These are phyloP conservation scores for Trematomus loennbergii DNA, from an alignment of 2,113 vertebrate species.

Conservation along the genomic window DNA sequence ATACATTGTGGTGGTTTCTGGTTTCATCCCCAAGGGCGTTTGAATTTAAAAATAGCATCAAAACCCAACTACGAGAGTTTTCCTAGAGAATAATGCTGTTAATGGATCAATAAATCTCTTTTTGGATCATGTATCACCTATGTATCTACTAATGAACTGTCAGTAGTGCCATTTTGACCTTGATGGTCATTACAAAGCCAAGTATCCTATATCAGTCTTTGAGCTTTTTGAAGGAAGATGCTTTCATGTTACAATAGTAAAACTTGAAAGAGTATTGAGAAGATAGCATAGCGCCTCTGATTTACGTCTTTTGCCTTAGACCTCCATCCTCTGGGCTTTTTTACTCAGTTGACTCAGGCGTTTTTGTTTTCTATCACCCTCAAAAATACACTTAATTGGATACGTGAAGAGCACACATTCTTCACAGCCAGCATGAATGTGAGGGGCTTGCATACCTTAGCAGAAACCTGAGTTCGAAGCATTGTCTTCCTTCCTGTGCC, in stretches of 20 bases:
- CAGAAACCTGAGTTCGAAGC: slow-evolving; percentile 33
- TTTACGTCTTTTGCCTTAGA: slow-evolving; percentile 39
- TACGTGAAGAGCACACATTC: slow-evolving; percentile 16
- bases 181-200: slow-evolving; percentile 43
- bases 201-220: slow-evolving; percentile 62
- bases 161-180: slow-evolving; percentile 40
- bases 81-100: slow-evolving; percentile 37
- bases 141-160: slow-evolving; percentile 65
- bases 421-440: slow-evolving; percentile 25
- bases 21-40: slow-evolving; percentile 42
- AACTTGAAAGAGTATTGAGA: slow-evolving; percentile 50
- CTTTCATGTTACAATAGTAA: slow-evolving; percentile 66
- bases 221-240: slow-evolving; percentile 40
- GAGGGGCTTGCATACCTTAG: background rate
- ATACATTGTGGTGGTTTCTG: slow-evolving; percentile 3
- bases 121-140: slow-evolving; percentile 49
- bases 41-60: slow-evolving; percentile 49
- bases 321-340: slow-evolving; percentile 30
- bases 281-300: slow-evolving; percentile 35
- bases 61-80: slow-evolving; percentile 14
- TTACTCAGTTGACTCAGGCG: background rate
- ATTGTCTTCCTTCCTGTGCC: slow-evolving; percentile 45
- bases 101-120: slow-evolving; percentile 69
- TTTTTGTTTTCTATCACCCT: slow-evolving; percentile 34
- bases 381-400: slow-evolving; percentile 37